Base-by-base conservation (phyloP, 2,797 vertebrate species). In the Hapalemur alaotrensis region DNA sequence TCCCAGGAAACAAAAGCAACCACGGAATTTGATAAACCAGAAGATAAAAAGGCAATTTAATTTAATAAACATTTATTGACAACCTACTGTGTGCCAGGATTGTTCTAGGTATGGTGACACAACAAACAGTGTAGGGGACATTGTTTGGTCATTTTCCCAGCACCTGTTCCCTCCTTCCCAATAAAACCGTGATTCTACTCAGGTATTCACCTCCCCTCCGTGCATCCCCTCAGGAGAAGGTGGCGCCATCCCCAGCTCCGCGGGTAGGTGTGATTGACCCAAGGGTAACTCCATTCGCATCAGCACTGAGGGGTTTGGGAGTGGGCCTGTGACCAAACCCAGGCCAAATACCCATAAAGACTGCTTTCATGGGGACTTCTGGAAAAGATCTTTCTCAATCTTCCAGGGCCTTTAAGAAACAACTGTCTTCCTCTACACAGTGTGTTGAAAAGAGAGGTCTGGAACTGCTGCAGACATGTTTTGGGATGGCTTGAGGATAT, bases 1-100 rank as follows among this genome's bases (percentile, higher is more conserved):
- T 95, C 25, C 48, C 8, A 32, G 11, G 22, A 94, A 91, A 90
- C 20, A 93, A 95, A 95, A 72, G 38, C 25, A 89, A 78, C 52
- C 25, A 92, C 0, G 80, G n/a, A 94, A 46, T 30, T 52, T 67
- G 50, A 91, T 25, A 86, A 85, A 61, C 9, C 12, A 92, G 52
- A 89, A 93, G 28, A 84, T 89, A 54, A 80, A 95, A 86, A 14
- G 63, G 22, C 0, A 57, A 93, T 82, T 79, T 67, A 75, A 91
- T 41, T 80, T 72, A 38, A 79, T 30, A 75, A 81, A 43, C n/a
- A 76, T 69, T 90, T 67, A 81, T 0, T 12, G 28, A 78, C 20
- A 93, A 52, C 32, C 11, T 73, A 59, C 18, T 12, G 28, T 15
- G 28, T 69, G n/a, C 48, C 57, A 83, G 43, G 23, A 85, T 10